Evolutionary conservation across 2,888 invertebrate species (phyloP).

Genomic region (Onchidella celtica): DNA sequence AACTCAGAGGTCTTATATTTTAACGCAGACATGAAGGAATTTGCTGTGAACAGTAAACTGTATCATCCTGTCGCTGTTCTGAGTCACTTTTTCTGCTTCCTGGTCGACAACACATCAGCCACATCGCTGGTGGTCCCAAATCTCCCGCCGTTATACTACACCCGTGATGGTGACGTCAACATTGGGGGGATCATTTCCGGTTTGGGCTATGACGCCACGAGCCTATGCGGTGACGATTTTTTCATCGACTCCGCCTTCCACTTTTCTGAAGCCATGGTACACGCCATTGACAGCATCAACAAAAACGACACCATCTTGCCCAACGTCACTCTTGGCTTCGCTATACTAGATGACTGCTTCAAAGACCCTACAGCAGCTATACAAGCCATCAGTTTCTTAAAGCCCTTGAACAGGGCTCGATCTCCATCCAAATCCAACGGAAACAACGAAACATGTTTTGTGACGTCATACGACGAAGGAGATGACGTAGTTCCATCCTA

Average conservation of each 20-base stretch:
- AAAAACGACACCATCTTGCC: slow-evolving; percentile 17
- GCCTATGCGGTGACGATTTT: not conserved
- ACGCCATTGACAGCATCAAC: slow-evolving; percentile 29
- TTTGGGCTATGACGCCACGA: not conserved
- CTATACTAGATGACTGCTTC: slow-evolving; percentile 32
- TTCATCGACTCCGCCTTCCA: slow-evolving; percentile 20
- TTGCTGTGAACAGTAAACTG: no score
- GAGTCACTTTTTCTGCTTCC: no score
- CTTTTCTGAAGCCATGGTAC: slow-evolving; percentile 16
- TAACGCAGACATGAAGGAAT: no score
- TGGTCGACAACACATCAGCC: no score
- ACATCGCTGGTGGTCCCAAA: slow-evolving; percentile 15
- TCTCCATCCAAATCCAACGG: not conserved
- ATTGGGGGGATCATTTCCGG: slow-evolving; percentile 32
- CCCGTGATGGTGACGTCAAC: slow-evolving; percentile 17
- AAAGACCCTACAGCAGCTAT: slow-evolving; percentile 17
- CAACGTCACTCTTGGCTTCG: slow-evolving; percentile 31
- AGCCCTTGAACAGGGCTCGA: not conserved
- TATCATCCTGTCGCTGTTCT: no score
- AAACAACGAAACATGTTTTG: not conserved
- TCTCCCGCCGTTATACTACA: slow-evolving; percentile 10
- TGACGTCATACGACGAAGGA: not conserved
- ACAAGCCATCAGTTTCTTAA: slow-evolving; percentile 20
- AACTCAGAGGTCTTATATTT: no score
- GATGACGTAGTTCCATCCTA: slow-evolving; percentile 16